A percentile compares a stretch with the other conserved stretches of the same genome.
Evolutionary conservation across 2,888 invertebrate genomes (phyloP).

Genomic region (Diplazon laetatorius): DNA sequence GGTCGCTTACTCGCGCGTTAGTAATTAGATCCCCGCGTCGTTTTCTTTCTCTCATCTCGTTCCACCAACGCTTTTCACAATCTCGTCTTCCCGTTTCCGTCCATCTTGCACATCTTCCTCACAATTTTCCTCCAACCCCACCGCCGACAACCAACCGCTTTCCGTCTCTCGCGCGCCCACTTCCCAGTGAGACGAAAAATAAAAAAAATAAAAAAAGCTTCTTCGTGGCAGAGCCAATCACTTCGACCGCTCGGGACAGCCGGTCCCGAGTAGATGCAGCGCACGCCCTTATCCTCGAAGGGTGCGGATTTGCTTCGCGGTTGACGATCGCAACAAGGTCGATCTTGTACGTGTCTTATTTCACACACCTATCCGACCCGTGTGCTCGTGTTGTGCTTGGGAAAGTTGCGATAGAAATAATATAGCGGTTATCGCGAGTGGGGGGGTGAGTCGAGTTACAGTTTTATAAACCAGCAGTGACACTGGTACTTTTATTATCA

Average conservation of each 20-base stretch:
- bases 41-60: conserved; percentile 63
- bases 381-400: conserved; percentile 3
- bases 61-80: conserved; percentile 73
- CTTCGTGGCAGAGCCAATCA: conserved; percentile 51
- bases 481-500: conserved; percentile 56
- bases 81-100: conserved; percentile 62
- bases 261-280: conserved; percentile 32
- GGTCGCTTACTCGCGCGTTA: conserved; percentile 74
- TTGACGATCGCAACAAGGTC: conserved; percentile 32
- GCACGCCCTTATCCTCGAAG: conserved; percentile 44
- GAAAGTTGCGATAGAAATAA: conserved; percentile 44
- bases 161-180: conserved; percentile 40
- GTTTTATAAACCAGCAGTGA: conserved; percentile 21
- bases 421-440: conserved; percentile 23
- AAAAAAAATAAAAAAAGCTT: no score
- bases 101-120: conserved; percentile 60
- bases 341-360: not conserved
- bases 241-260: conserved; percentile 27
- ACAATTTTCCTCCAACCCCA: conserved; percentile 50
- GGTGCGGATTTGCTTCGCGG: conserved; percentile 30
- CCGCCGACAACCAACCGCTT: conserved; percentile 28
- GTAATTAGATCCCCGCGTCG: conserved; percentile 78
- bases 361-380: not conserved
- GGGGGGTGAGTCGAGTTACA: conserved; percentile 28
- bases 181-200: conserved; percentile 39